Evolutionary conservation across 2,888 invertebrate species (phyloP), one percentile per base, ranked within the genome.

Genomic region (Hirtodrosophila histrioides): DNA sequence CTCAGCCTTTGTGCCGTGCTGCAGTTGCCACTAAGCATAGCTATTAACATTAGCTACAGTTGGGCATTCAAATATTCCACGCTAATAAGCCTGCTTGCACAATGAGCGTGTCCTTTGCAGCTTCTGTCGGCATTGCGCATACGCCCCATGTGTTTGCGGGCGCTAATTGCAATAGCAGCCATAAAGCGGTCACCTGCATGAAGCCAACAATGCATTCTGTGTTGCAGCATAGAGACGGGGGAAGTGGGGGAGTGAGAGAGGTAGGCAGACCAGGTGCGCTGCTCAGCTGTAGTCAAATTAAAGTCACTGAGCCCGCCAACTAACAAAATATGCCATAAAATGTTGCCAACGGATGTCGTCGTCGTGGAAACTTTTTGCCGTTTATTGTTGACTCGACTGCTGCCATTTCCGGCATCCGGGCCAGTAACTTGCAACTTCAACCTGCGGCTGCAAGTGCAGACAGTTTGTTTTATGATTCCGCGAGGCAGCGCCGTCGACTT

Each of bases 321-420:
- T 62, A 64, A 41, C 75, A 63, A 83, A 82, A 83, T 74, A 69
- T 71, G 67, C 63, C 61, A 57, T 80, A 56, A 82, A 86, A 75
- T 71, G 69, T 57, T 58, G 56, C 78, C 63, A 83, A 69, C 80
- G 81, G 81, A 82, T 72, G 75, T 69, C 63, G 64, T 43, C 56
- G 64, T 40, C 39, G 56, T 58, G 41, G 40, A 75, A 86, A 86
- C 65, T 84, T 80, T 86, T 49, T 41, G 58, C 56, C 84, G 71
- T 77, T 84, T 84, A 75, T 82, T 82, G 87, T 82, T 77, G 87
- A 75, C 84, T 70, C 75, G 65, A 69, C 68, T 69, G 72, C 63
- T 55, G 61, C 56, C 64, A 68, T 75, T 86, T 86, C 78, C 86
- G 65, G 69, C 64, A 57, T 70, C 84, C 70, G 68, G 68, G 69